Conservation (phyloP, 1,140 invertebrate species). For the Polypedilum pembai region DNA sequence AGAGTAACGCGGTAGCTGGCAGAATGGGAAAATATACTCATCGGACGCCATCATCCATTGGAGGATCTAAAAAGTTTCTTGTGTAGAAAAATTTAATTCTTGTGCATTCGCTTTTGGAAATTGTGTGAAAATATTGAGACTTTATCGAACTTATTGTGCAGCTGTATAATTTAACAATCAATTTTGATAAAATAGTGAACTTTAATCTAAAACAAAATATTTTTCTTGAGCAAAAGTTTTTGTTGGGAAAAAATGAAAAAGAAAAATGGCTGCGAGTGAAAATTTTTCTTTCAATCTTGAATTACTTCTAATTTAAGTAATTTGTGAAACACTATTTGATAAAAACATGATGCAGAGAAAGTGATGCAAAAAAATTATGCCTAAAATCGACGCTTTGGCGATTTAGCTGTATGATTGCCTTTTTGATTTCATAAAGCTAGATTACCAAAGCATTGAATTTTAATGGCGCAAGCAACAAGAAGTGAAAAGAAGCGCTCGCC, state of each 20-base stretch:
- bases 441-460: conserved; percentile 79
- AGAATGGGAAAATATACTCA: conserved; percentile 29
- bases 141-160: background rate
- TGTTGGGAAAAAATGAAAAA: background rate
- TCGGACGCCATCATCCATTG: conserved; percentile 14
- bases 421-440: conserved; percentile 77
- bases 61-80: background rate
- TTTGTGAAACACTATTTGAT: too few species aligned
- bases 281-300: background rate
- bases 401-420: conserved; percentile 87
- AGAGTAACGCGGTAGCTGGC: conserved; percentile 48
- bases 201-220: background rate
- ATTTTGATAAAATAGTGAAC: background rate
- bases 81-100: background rate
- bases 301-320: background rate
- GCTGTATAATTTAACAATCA: background rate
- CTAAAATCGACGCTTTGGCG: conserved; percentile 70
- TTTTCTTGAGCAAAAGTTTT: background rate
- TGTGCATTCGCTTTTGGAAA: background rate
- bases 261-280: conserved; percentile 24
- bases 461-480: conserved; percentile 24
- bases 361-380: background rate
- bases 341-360: too few species aligned
- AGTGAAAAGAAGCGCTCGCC: background rate
- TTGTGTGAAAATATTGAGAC: background rate